These are phyloP conservation scores for Drosophila seclusa DNA, from an alignment of 2,888 invertebrate species.

Conservation along the genomic window DNA sequence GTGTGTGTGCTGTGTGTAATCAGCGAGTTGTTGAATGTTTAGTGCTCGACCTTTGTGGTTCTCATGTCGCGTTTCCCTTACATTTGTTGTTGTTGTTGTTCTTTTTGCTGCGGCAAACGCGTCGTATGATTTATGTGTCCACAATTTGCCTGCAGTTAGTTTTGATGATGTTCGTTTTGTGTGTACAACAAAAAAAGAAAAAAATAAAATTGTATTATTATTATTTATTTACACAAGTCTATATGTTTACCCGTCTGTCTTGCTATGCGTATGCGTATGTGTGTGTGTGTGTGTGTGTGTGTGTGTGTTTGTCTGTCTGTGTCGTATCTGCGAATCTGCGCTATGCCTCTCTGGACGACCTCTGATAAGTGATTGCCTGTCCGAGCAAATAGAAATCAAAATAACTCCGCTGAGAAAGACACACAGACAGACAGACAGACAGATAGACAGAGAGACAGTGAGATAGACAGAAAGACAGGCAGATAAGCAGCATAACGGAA, in stretches of 20 bases:
- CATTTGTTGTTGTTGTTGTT: conserved; percentile 2
- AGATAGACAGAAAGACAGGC: conserved; percentile 6
- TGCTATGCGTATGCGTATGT: neutral
- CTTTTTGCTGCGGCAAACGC: conserved; percentile 40
- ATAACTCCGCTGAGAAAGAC: conserved; percentile 24
- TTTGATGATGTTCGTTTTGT: conserved; percentile 51
- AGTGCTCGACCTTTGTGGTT: conserved; percentile 47
- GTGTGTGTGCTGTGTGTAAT: conserved; percentile 41
- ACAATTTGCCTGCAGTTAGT: conserved; percentile 68
- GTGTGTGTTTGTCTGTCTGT: conserved; percentile 2
- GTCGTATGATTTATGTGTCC: conserved; percentile 67
- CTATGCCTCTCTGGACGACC: conserved; percentile 20
- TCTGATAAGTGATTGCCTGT: conserved; percentile 70
- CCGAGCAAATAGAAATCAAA: conserved; percentile 69
- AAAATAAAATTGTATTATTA: conserved; percentile 40
- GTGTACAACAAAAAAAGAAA: neutral
- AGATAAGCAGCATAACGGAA: conserved; percentile 46
- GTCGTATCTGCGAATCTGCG: conserved; percentile 41
- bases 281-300: neutral
- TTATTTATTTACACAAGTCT: conserved; percentile 62
- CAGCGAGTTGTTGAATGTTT: conserved; percentile 52
- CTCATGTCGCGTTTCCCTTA: conserved; percentile 21
- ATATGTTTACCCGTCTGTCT: conserved; percentile 12
- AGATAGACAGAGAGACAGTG: neutral
- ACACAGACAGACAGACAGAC: conserved; percentile 14